phyloP scores from a whole-genome alignment of 1,140 invertebrate species.

The Trichonephila clavata region DNA sequence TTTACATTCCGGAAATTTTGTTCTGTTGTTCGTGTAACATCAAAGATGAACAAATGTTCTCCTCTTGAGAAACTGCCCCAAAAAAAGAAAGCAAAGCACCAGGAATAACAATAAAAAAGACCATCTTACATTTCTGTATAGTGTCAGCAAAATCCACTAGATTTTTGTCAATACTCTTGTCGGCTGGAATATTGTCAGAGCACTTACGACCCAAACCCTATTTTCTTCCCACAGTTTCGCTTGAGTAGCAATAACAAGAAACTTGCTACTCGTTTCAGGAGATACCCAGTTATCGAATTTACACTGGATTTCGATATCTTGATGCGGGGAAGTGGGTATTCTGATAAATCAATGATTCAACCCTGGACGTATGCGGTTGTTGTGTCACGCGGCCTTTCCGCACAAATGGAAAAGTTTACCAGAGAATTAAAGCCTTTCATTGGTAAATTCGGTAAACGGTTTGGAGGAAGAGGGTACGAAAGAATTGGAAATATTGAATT shows the following conservation, averaged over 20 bases:
- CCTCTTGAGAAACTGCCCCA: too few species aligned
- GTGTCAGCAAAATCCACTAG: not conserved
- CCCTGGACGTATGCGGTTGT: not conserved
- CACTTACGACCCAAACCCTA: not conserved
- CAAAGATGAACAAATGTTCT: too few species aligned
- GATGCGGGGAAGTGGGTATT: not conserved
- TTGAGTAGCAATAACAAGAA: constrained; percentile 13
- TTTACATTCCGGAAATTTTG: too few species aligned
- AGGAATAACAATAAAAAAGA: not conserved
- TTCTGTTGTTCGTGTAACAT: too few species aligned
- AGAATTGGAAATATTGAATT: too few species aligned
- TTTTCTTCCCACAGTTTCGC: not conserved
- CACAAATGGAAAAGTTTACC: not conserved
- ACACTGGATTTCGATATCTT: not conserved
- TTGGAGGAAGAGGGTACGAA: too few species aligned
- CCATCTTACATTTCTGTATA: not conserved
- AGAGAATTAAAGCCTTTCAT: not conserved
- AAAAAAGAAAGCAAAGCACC: too few species aligned
- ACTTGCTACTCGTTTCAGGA: not conserved
- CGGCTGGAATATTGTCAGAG: not conserved
- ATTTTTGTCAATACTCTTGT: constrained; percentile 11
- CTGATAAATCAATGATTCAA: not conserved
- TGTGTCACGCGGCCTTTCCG: not conserved
- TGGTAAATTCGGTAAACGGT: not conserved
- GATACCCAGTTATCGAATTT: constrained; percentile 2